Conservation (phyloP, 1,140 invertebrate genomes). For the Meloidogyne hapla region DNA sequence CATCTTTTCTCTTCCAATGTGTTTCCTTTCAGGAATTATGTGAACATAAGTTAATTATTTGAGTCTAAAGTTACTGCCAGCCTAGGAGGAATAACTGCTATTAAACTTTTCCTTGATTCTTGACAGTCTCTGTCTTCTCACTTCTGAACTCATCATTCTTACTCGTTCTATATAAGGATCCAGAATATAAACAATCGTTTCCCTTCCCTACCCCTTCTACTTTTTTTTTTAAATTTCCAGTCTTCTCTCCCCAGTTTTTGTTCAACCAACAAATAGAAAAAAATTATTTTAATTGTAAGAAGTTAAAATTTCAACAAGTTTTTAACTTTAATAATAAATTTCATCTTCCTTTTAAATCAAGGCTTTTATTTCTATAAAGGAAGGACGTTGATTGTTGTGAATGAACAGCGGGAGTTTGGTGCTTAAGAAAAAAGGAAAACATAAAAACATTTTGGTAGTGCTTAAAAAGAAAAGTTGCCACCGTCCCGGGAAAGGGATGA, state of each 20-base stretch:
- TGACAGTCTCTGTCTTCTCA: no score
- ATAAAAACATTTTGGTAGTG: not conserved
- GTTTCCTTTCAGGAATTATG: not conserved
- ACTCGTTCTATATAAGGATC: no score
- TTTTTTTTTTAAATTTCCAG: no score
- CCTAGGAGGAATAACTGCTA: no score
- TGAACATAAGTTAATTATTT: not conserved
- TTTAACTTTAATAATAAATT: not conserved
- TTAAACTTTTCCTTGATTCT: not conserved
- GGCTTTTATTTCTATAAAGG: not conserved
- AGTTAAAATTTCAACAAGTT: not conserved
- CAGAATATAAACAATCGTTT: no score
- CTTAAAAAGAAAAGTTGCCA: not conserved
- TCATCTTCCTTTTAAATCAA: not conserved
- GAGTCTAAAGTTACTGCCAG: not conserved
- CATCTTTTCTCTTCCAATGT: not conserved
- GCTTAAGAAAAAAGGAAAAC: not conserved
- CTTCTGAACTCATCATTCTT: no score
- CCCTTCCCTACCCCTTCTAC: no score
- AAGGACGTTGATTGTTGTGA: not conserved
- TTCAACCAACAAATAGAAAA: no score
- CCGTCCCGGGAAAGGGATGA: not conserved
- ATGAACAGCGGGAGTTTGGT: not conserved
- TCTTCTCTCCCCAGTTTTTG: no score
- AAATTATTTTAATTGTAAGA: not conserved